Evolutionary conservation across 1,140 invertebrate species (phyloP).

Genomic region (Heliothis subflexa): DNA sequence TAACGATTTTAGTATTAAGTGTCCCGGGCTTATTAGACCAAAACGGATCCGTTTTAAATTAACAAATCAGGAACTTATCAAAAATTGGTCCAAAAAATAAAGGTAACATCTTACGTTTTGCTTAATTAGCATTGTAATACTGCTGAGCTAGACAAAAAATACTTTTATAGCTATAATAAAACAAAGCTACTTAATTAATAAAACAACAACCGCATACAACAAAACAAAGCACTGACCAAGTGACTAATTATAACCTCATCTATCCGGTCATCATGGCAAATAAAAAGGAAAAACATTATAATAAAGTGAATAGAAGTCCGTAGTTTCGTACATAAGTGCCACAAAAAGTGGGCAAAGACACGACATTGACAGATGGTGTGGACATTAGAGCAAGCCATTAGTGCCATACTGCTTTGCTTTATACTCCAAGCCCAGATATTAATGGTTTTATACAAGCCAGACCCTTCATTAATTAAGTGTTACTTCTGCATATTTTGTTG

Average conservation of each 20-base stretch:
- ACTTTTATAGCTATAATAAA: too few species aligned
- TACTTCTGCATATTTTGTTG: constrained; percentile 23
- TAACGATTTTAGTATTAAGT: neutral
- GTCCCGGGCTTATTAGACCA: too few species aligned
- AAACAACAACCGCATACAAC: neutral
- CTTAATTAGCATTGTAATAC: neutral
- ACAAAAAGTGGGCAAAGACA: constrained; percentile 57
- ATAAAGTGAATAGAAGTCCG: constrained; percentile 54
- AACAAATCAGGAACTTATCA: too few species aligned
- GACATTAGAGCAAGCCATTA: constrained; percentile 61
- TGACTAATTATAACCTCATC: constrained; percentile 17
- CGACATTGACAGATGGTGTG: constrained; percentile 64
- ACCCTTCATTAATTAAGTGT: constrained; percentile 29
- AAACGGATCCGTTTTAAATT: too few species aligned
- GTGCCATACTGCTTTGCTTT: constrained; percentile 49
- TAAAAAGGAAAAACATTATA: constrained; percentile 49
- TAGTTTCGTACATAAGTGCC: constrained; percentile 53
- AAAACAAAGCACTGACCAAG: neutral
- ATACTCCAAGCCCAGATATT: constrained; percentile 37
- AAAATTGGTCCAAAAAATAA: too few species aligned
- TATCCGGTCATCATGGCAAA: constrained; percentile 21
- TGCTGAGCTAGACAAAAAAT: neutral
- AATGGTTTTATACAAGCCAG: constrained; percentile 44
- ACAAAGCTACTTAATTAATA: neutral
- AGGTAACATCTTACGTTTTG: too few species aligned